Base-by-base conservation (phyloP, 2,888 invertebrate species). In the Hemistola chrysoprasaria region DNA sequence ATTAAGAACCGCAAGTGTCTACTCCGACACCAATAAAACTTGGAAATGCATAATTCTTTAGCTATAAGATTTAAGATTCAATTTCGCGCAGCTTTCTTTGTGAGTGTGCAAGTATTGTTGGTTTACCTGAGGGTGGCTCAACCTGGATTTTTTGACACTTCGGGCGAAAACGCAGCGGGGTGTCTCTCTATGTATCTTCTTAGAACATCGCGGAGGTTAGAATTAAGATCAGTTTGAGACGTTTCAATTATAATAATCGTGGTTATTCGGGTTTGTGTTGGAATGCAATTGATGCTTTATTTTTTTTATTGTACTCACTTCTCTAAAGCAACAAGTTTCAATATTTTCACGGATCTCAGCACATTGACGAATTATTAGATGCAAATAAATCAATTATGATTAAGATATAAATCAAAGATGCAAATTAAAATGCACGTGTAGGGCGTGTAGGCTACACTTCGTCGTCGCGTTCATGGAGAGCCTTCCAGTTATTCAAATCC, bases 61-160 rank as follows among this genome's bases (percentile, higher is more conserved):
- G 6, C 1, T 7, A 7, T 31, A 16, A 11, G n/a, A 23, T 10
- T 22, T 29, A 50, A n/a, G 16, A 35, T 23, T 25, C 8, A 31
- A 33, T 32, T 43, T 43, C 24, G 8, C 25, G 22, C 11, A 11
- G 11, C 24, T 31, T 7, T 24, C 35, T 3, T 7, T 7, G 29
- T 27, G 8, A 31, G 11, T 22, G 25, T 28, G 33, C 29, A 26
- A 38, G 11, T 32, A 9, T 11, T 9, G 20, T 28, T 37, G 43
- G 36, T 7, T 27, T 42, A 47, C 37, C 38, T 55, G 64, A 61
- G 78, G 77, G 78, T 81, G 75, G 82, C 66, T 77, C 70, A 65
- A 71, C 61, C 72, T 70, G 71, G 78, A 78, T 82, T 81, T 85
- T 84, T 85, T 87, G 88, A 88, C 88, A 86, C 85, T 85, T 87